Evolutionary conservation across 2,113 vertebrate species (phyloP), one percentile per base, ranked within the genome.

Genomic region (Corythornis madagascariensis): DNA sequence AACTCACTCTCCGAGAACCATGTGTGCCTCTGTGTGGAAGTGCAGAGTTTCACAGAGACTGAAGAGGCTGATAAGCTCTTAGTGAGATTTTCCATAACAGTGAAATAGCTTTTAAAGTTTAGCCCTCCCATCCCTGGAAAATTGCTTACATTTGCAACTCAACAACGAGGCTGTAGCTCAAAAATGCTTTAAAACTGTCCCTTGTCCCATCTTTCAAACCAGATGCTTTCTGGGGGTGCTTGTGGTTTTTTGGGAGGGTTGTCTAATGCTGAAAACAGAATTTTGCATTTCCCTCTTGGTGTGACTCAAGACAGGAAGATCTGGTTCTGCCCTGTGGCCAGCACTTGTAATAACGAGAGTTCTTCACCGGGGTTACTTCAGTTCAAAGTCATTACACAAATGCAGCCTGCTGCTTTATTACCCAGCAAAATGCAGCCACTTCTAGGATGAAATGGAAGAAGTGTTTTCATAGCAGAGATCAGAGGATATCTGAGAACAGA

Each of bases 381-480:
- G 92, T 93, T 90, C 90, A 95, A 43, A 91, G 65, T 28, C 80
- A 45, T 56, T 75, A 73, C 67, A 72, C 55, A 82, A 63, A 84
- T 8, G 11, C 48, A 76, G 66, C 2, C 0, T 2, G n/a, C 35
- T 83, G 61, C 57, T 74, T 71, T 71, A 88, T 78, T 3, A 0
- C 24, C 35, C 22, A 76, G 65, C 53, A 73, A 35, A 83, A 89
- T 5, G 9, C 70, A 84, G 35, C 35, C 25, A 29, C 48, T 78
- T 57, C 61, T 22, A n/a, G 42, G n/a, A 2, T 71, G 43, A 91
- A 70, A 93, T 22, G 21, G 29, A 89, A 17, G 67, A 82, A 85
- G n/a, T 35, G 28, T 47, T 69, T 91, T 55, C 91, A 71, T 26
- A 83, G 72, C n/a, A 71, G 33, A 84, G 16, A 47, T 76, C 13